Conservation (phyloP, 92 coral and sea anemone species). For the Zoanthus solanderi region DNA sequence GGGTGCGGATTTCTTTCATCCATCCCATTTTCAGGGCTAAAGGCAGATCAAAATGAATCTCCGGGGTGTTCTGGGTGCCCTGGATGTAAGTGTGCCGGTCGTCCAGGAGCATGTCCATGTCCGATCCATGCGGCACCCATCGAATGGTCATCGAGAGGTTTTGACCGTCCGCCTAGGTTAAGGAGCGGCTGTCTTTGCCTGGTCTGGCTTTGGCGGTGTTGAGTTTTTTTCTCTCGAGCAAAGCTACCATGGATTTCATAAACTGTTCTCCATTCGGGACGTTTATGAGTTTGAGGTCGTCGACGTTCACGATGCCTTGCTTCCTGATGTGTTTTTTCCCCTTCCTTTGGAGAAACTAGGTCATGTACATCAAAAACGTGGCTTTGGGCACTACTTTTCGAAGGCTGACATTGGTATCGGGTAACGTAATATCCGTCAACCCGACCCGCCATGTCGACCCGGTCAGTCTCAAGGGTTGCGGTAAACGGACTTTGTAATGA, state of each 20-base stretch:
- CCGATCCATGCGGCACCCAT: not conserved
- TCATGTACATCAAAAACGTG: conserved; percentile 6
- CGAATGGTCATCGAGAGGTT: not conserved
- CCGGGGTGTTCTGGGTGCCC: not conserved
- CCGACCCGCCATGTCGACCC: not conserved
- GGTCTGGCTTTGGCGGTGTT: not conserved
- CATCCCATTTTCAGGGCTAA: not conserved
- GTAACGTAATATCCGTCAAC: not conserved
- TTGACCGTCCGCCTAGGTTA: not conserved
- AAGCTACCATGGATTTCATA: not conserved
- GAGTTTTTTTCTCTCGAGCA: not conserved
- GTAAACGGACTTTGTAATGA: conserved; percentile 7
- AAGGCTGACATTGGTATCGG: not conserved
- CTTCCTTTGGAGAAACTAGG: not conserved
- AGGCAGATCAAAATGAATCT: not conserved
- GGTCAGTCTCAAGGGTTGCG: not conserved
- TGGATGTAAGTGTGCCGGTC: not conserved
- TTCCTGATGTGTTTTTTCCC: not conserved
- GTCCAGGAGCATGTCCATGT: not conserved
- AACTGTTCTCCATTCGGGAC: not conserved
- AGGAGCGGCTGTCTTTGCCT: not conserved
- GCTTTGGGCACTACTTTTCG: not conserved
- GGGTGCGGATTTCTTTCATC: not conserved
- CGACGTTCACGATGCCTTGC: too few species aligned
- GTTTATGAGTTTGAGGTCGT: not conserved